Evolutionary conservation across 2,797 vertebrate species (phyloP), one percentile per base, ranked within the genome.

Genomic region (Sciurus vulgaris): DNA sequence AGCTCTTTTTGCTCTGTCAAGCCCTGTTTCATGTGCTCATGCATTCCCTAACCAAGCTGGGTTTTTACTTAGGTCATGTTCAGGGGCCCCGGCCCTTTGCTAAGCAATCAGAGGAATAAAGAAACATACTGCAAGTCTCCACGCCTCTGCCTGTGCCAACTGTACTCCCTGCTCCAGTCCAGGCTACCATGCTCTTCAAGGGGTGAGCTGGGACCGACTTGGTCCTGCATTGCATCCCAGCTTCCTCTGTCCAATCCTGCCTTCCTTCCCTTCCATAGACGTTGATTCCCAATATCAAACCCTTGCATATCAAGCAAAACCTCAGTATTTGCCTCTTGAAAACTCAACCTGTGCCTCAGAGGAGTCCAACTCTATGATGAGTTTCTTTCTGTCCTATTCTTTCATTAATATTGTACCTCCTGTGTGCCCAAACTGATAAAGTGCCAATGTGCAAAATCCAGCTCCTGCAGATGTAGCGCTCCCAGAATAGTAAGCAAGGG

Each of bases 221-320:
- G 33, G 24, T 2, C 3, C 56, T 33, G 0, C 3, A 1, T 3
- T 1, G 7, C 17, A 38, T 7, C 7, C 77, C 7, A 41, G 2
- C 15, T 86, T 86, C 49, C 24, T 47, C 24, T 54, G 7, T 7
- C 35, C 70, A 28, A 0, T 11, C 38, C 38, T 81, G 78, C n/a
- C 35, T 38, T 24, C 6, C 13, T 63, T 41, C 13, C 1, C 41
- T 56, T 30, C 8, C 22, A 3, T 10, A 33, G 2, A 2, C 41
- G 3, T 44, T 59, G 22, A 56, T 56, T 82, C 44, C 51, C 49
- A n/a, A 61, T 7, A 54, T 5, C 13, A 35, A 76, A 59, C 2
- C 2, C 5, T 28, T 5, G 13, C 14, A 20, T 15, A 30, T 41
- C 63, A n/a, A 76, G 67, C 7, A 7, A 9, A 38, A 73, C 22